phyloP scores from a whole-genome alignment of 1,140 invertebrate species.

The Copidosoma floridanum region DNA sequence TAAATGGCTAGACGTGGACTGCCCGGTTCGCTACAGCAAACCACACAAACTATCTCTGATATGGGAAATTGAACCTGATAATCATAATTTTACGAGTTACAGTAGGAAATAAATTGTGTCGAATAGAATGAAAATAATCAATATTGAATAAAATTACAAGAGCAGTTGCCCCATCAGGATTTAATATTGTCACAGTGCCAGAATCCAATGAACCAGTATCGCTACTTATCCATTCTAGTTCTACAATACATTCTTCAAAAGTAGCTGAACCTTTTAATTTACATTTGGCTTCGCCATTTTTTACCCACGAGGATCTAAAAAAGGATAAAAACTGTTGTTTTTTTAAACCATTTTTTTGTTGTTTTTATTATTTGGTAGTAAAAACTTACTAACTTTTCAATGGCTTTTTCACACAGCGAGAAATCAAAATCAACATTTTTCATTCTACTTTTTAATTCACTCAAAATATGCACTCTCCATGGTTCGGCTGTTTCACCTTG shows the following conservation, averaged over 20 bases:
- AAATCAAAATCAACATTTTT: slow-evolving; percentile 56
- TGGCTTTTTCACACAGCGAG: slow-evolving; percentile 67
- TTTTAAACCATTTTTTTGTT: background rate
- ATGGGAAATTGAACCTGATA: slow-evolving; percentile 62
- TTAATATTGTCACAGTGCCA: slow-evolving; percentile 74
- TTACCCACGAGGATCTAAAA: slow-evolving; percentile 73
- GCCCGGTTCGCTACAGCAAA: slow-evolving; percentile 74
- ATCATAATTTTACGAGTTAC: background rate
- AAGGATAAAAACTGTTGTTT: slow-evolving; percentile 3
- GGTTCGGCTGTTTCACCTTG: slow-evolving; percentile 68
- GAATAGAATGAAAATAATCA: background rate
- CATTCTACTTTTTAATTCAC: slow-evolving; percentile 65
- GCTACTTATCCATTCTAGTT: slow-evolving; percentile 76
- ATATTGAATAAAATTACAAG: slow-evolving; percentile 57
- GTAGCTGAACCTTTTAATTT: slow-evolving; percentile 61
- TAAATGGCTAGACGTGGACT: slow-evolving; percentile 71
- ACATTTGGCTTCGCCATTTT: slow-evolving; percentile 72
- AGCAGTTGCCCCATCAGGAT: slow-evolving; percentile 70
- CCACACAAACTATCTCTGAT: slow-evolving; percentile 72
- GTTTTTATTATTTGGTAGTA: background rate
- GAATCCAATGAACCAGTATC: slow-evolving; percentile 61
- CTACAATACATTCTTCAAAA: slow-evolving; percentile 74
- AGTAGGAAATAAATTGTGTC: too few species aligned
- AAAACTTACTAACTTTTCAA: slow-evolving; percentile 63
- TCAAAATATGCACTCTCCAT: slow-evolving; percentile 74